These are phyloP conservation scores for Zaprionus ghesquierei DNA, from an alignment of 1,140 invertebrate genomes.

Conservation along the genomic window DNA sequence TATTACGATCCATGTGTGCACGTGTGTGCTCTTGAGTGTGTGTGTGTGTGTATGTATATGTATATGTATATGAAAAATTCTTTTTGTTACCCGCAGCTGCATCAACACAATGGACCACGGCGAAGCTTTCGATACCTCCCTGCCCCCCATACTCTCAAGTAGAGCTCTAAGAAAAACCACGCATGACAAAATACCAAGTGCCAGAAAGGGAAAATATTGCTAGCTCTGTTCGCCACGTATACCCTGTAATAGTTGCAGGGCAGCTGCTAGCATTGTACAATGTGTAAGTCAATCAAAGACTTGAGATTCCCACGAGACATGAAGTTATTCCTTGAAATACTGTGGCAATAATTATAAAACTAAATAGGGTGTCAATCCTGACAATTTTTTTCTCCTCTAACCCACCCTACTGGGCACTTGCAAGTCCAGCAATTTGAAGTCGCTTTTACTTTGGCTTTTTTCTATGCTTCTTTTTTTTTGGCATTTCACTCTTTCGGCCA, in stretches of 20 bases:
- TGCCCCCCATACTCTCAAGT: background rate
- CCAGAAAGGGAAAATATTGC: constrained; percentile 41
- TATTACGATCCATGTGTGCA: constrained; percentile 2
- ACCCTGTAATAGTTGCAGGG: constrained; percentile 6
- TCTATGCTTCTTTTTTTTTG: constrained; percentile 33
- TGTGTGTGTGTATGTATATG: background rate
- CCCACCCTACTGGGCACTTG: background rate
- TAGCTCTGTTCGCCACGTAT: background rate
- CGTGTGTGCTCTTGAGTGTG: background rate
- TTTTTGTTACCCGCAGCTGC: constrained; percentile 62
- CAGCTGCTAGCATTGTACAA: too few relatives aligned
- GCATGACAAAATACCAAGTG: constrained; percentile 78
- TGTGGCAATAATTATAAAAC: too few relatives aligned
- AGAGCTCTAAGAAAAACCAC: constrained; percentile 58
- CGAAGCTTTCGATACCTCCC: constrained; percentile 17
- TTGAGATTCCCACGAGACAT: too few relatives aligned
- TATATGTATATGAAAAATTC: constrained; percentile 40
- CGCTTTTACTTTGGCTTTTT: constrained; percentile 2
- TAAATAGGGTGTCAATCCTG: too few relatives aligned
- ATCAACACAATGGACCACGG: constrained; percentile 60
- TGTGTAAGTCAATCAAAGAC: too few relatives aligned
- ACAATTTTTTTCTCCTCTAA: too few relatives aligned
- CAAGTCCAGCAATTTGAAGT: background rate
- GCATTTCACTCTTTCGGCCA: constrained; percentile 62
- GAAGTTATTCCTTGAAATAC: too few relatives aligned